Percentiles rank a stretch among this genome's conserved stretches.
phyloP scores from a whole-genome alignment of 1,140 invertebrate species.

The Adelges cooleyi region DNA sequence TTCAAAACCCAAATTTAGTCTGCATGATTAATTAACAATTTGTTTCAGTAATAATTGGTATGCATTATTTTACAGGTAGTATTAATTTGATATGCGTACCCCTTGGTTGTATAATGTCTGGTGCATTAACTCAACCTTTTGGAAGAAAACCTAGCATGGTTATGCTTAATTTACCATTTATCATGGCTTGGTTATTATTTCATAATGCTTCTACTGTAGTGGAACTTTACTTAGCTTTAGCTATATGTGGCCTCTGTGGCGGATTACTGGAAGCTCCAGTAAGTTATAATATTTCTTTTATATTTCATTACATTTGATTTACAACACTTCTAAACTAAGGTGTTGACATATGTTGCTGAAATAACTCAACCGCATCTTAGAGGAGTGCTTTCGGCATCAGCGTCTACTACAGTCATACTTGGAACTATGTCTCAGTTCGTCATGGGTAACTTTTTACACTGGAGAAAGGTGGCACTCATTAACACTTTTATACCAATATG shows the following conservation, averaged over 20 bases:
- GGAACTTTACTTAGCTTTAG: conserved; percentile 53
- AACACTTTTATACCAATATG: conserved; percentile 53
- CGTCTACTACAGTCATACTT: conserved; percentile 56
- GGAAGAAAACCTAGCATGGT: conserved; percentile 60
- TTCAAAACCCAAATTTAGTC: too few species aligned
- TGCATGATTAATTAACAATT: not conserved
- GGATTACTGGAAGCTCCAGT: conserved; percentile 67
- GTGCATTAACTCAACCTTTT: conserved; percentile 51
- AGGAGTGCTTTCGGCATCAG: conserved; percentile 58
- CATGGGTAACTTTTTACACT: conserved; percentile 52
- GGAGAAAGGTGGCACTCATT: conserved; percentile 55
- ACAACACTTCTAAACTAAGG: too few species aligned
- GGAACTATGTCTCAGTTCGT: conserved; percentile 51
- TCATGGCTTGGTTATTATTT: conserved; percentile 58
- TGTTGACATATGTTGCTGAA: conserved; percentile 67
- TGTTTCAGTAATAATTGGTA: too few species aligned
- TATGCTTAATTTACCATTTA: conserved; percentile 54
- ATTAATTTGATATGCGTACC: conserved; percentile 65
- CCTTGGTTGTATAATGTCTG: conserved; percentile 59
- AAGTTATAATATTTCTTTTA: too few species aligned
- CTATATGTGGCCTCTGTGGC: conserved; percentile 56
- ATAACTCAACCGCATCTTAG: conserved; percentile 63
- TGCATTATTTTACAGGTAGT: conserved; percentile 46
- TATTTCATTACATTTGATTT: too few species aligned
- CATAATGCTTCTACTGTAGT: conserved; percentile 47